phyloP scores from a whole-genome alignment of 2,113 vertebrate genomes.

The Pseudois nayaur region DNA sequence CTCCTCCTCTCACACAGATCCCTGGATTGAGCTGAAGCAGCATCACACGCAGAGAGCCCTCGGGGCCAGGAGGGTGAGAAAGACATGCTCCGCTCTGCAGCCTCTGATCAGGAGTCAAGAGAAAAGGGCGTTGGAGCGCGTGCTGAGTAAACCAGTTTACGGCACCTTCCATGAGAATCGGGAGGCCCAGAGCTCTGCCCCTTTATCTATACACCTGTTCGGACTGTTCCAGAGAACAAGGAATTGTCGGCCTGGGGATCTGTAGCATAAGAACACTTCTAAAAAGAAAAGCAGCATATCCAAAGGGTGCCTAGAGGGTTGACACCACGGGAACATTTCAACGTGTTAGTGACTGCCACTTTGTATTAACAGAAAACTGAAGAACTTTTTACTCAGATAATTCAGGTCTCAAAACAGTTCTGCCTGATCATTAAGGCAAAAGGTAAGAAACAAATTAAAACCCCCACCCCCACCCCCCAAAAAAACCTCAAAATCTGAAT shows the following conservation, averaged over 20 bases:
- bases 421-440: background rate
- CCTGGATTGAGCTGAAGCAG: background rate
- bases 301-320: background rate
- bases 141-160: background rate
- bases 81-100: background rate
- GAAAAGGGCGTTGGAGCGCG: background rate
- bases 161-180: background rate
- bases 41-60: background rate
- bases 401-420: background rate
- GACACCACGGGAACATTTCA: background rate
- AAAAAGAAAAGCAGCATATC: background rate
- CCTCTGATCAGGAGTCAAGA: background rate
- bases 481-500: background rate
- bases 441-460: background rate
- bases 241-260: background rate
- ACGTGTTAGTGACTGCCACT: background rate
- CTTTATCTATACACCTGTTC: background rate
- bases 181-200: background rate
- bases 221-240: background rate
- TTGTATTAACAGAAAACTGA: background rate
- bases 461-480: background rate
- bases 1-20: fast-evolving
- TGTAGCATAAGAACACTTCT: background rate
- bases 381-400: background rate
- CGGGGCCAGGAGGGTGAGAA: background rate